Evolutionary conservation across 2,797 vertebrate species (phyloP).

Genomic region (Natrix natrix): DNA sequence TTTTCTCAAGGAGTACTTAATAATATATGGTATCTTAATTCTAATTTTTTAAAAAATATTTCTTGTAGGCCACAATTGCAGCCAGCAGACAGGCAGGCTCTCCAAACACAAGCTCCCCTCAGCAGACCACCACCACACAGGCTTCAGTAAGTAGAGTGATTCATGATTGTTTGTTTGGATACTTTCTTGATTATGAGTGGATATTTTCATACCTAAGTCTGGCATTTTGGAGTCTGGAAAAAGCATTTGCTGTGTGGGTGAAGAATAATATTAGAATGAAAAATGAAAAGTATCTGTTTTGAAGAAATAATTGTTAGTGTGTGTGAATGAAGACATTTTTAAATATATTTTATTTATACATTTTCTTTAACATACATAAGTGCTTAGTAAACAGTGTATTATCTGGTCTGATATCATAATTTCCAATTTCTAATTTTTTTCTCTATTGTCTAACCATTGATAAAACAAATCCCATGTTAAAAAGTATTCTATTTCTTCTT

Average conservation of each 20-base stretch:
- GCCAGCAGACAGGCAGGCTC: constrained; percentile 93
- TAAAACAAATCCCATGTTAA: too few relatives aligned
- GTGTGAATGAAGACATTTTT: background rate
- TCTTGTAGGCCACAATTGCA: constrained; percentile 88
- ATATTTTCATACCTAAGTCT: background rate
- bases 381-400: too few relatives aligned
- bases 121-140: constrained; percentile 85
- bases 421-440: too few relatives aligned
- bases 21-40: background rate
- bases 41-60: background rate
- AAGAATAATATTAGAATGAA: background rate
- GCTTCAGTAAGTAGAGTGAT: constrained; percentile 74
- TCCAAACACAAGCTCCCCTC: constrained; percentile 84
- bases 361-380: too few relatives aligned
- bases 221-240: constrained; percentile 10
- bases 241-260: background rate
- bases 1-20: background rate
- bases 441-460: too few relatives aligned
- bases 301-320: background rate
- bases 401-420: too few relatives aligned
- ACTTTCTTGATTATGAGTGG: background rate
- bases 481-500: too few relatives aligned
- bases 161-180: constrained; percentile 5
- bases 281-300: background rate
- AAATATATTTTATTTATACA: background rate